Base-by-base conservation (phyloP, 1,140 invertebrate species). In the Brachionus angularis region DNA sequence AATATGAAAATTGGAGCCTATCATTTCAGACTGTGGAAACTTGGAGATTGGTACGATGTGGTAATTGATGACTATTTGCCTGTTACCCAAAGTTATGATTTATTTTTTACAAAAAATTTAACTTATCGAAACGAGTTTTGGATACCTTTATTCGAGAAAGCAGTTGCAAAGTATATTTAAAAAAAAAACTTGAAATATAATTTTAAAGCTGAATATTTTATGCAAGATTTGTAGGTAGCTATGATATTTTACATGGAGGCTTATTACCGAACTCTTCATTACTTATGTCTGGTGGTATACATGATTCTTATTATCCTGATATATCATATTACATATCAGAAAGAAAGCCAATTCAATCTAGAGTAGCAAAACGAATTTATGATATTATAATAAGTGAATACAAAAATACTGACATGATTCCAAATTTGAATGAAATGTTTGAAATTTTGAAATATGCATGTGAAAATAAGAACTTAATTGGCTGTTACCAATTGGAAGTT, bases 1-100 rank as follows among this genome's bases (percentile, higher is more conserved):
- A 67, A 67, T 47, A 67, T 67, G 62, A 0, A 46, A 23, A 16
- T 67, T 10, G 79, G 79, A 36, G 76, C 76, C 46, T 85, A 74
- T 79, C 87, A 86, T 75, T 89, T 89, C 79, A 81, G 87, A 39
- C 87, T 89, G 75, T 89, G 88, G 87, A 85, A 87, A 75, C 89
- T 88, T 78, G 88, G 88, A 3, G 86, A 87, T 74, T 89, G 88
- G 88, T 82, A 86, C 47, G 88, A 90, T 75, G 83, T 90, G 1
- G 78, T 89, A 1, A 84, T 90, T 1, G 89, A 90, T 76, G 89
- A 90, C 77, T 80, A 86, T 72, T 79, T 90, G 23, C 89, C 89
- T 3, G 88, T 87, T 3, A 34, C n/a, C 18, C 25, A 34, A 27
- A 47, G 23, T 21, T 67, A 47, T 47, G 42, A 47, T 50, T 31